Conservation (phyloP, 2,888 invertebrate species). For the Aplocera efformata region DNA sequence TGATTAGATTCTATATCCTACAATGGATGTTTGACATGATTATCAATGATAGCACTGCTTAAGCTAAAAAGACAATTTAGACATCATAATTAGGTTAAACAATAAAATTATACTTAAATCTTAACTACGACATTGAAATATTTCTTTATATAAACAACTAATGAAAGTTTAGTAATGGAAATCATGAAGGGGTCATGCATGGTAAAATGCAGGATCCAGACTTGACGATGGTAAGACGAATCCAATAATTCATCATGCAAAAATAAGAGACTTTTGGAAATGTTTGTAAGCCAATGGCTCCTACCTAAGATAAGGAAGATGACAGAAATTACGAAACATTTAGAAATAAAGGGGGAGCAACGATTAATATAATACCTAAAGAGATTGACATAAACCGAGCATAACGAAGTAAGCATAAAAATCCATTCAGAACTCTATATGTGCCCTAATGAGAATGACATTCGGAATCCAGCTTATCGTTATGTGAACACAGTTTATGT, state of each 20-base stretch:
- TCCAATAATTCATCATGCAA: conserved; percentile 37
- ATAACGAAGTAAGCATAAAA: conserved; percentile 19
- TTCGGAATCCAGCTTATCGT: conserved; percentile 10
- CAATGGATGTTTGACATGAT: conserved; percentile 32
- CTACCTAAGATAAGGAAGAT: conserved; percentile 34
- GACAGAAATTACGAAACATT: conserved; percentile 47
- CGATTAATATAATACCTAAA: conserved; percentile 50
- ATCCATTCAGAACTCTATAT: too few relatives aligned
- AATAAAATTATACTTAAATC: conserved; percentile 16
- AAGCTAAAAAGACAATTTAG: conserved; percentile 31
- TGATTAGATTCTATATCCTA: conserved; percentile 37
- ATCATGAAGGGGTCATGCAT: conserved; percentile 60
- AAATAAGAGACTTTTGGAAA: conserved; percentile 37
- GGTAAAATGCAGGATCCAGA: conserved; percentile 49
- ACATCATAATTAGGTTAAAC: conserved; percentile 11
- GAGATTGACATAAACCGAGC: conserved; percentile 6
- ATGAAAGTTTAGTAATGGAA: conserved; percentile 40
- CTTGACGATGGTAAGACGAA: conserved; percentile 51
- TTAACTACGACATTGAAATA: conserved; percentile 39
- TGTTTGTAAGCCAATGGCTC: conserved; percentile 28
- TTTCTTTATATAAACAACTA: conserved; percentile 41
- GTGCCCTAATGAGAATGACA: too few relatives aligned
- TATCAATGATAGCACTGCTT: conserved; percentile 37
- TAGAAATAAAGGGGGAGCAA: conserved; percentile 40
- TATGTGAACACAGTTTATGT: conserved; percentile 34